Evolutionary conservation across 2,797 vertebrate species (phyloP).

Genomic region (Gallinago stenura): DNA sequence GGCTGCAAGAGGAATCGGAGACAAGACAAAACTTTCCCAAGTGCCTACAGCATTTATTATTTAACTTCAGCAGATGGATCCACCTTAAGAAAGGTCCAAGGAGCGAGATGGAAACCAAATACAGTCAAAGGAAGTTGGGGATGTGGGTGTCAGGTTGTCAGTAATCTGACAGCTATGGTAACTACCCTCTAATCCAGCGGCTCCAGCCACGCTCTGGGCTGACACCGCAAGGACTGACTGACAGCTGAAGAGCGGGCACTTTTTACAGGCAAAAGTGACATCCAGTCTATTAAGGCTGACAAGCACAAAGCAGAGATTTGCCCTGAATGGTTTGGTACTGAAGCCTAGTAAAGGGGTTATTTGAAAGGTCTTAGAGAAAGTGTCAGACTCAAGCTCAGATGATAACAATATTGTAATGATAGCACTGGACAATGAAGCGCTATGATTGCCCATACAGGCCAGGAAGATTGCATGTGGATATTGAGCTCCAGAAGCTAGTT

Average conservation of each 20-base stretch:
- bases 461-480: conserved; percentile 86
- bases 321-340: conserved; percentile 96
- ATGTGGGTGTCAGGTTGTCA: conserved; percentile 99
- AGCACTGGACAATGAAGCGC: conserved; percentile 96
- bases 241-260: conserved; percentile 98
- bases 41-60: conserved; percentile 42
- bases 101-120: conserved; percentile 88
- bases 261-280: conserved; percentile 99
- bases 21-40: conserved; percentile 53
- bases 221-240: conserved; percentile 98
- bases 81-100: conserved; percentile 84
- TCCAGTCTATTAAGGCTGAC: conserved; percentile 99
- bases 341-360: conserved; percentile 97
- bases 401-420: conserved; percentile 99
- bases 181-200: conserved; percentile 99
- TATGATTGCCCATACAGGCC: conserved; percentile 92
- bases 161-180: conserved; percentile 99
- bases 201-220: conserved; percentile 96
- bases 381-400: conserved; percentile 98
- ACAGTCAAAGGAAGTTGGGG: conserved; percentile 93
- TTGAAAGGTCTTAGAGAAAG: conserved; percentile 97
- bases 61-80: conserved; percentile 72
- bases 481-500: conserved; percentile 68
- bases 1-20: background rate
- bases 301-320: conserved; percentile 99